phyloP scores from a whole-genome alignment of 1,140 invertebrate genomes.

The Pogonognathellus flavescens region DNA sequence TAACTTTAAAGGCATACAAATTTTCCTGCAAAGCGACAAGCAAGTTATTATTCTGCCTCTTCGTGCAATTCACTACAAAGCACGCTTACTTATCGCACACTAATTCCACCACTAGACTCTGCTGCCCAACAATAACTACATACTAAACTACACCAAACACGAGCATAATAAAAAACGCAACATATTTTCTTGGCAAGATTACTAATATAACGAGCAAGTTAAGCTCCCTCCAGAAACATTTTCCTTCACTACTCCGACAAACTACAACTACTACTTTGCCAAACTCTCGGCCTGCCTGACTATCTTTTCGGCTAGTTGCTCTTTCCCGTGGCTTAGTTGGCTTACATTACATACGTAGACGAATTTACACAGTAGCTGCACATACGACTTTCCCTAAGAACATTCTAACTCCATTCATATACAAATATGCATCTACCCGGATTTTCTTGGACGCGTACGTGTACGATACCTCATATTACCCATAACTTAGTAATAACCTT shows the following conservation, averaged over 20 bases:
- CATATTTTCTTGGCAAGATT: slow-evolving; percentile 36
- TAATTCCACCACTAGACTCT: background rate
- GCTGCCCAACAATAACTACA: background rate
- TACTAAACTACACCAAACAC: slow-evolving; percentile 14
- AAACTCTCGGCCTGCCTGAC: slow-evolving; percentile 5
- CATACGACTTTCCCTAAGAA: too few species aligned
- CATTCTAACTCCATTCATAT: too few species aligned
- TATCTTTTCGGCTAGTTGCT: background rate
- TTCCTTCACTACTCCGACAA: background rate
- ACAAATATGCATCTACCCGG: background rate
- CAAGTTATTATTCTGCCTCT: slow-evolving; percentile 14
- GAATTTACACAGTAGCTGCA: too few species aligned
- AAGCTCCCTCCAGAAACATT: slow-evolving; percentile 11
- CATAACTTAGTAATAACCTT: slow-evolving; percentile 37
- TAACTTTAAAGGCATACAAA: slow-evolving; percentile 29
- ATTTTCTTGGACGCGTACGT: background rate
- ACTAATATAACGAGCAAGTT: slow-evolving; percentile 30
- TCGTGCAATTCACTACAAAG: slow-evolving; percentile 15
- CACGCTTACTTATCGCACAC: slow-evolving; percentile 1
- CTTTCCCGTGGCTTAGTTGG: too few species aligned
- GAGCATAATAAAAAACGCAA: slow-evolving; percentile 30
- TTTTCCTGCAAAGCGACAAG: slow-evolving; percentile 28
- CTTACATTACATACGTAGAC: too few species aligned
- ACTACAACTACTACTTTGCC: too few species aligned
- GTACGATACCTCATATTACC: slow-evolving; percentile 35